phyloP scores from a whole-genome alignment of 2,888 invertebrate genomes.

The Hetaerina titia region DNA sequence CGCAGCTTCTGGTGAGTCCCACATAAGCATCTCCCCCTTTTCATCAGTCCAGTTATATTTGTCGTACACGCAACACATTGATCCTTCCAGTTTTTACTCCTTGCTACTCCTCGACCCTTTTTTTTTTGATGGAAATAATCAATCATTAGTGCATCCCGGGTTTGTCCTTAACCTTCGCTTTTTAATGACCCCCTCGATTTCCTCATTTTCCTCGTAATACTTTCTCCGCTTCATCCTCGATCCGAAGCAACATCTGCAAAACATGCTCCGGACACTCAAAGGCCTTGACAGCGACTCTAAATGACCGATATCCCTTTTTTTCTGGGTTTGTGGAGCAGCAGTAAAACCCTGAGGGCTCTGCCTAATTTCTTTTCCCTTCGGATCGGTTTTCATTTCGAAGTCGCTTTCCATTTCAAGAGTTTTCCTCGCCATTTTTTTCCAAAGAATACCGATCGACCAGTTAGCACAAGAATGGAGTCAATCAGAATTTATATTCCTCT shows the following conservation, averaged over 20 bases:
- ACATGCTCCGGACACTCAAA: background rate
- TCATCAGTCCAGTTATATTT: background rate
- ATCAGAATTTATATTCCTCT: background rate
- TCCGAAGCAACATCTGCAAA: constrained; percentile 61
- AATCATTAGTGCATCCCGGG: background rate
- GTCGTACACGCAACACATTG: background rate
- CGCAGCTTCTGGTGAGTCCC: constrained; percentile 41
- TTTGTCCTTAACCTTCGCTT: constrained; percentile 33
- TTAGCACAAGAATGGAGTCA: background rate
- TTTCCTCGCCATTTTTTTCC: background rate
- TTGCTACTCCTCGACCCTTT: background rate
- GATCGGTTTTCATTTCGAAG: constrained; percentile 41
- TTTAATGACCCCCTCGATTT: constrained; percentile 21
- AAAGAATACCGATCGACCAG: background rate
- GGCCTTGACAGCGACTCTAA: constrained; percentile 47
- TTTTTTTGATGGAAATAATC: background rate
- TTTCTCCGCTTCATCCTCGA: constrained; percentile 55
- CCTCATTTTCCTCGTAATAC: background rate
- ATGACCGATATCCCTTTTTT: background rate
- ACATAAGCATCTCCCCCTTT: background rate
- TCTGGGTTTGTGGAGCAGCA: constrained; percentile 62
- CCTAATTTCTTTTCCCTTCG: constrained; percentile 29
- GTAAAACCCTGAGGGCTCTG: constrained; percentile 38
- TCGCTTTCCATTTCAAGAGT: background rate
- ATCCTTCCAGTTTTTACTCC: background rate